A percentile compares a stretch with the other conserved stretches of the same genome.
Evolutionary conservation across 2,113 vertebrate genomes (phyloP).

Genomic region (Carassius carassius): DNA sequence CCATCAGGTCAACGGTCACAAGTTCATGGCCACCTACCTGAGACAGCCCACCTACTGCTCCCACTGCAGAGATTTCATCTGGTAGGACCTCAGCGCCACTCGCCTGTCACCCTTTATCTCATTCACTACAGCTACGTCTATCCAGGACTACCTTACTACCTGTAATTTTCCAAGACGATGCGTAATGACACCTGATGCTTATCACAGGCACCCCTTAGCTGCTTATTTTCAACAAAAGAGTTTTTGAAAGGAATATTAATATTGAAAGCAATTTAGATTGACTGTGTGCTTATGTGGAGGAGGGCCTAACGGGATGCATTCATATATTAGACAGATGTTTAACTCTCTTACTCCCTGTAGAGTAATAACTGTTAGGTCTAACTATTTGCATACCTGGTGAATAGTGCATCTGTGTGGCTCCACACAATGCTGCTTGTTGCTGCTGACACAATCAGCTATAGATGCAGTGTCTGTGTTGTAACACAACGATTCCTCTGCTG

Average conservation of each 20-base stretch:
- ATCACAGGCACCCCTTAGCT: neutral
- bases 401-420: conserved; percentile 36
- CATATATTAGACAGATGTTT: conserved; percentile 19
- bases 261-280: conserved; percentile 3
- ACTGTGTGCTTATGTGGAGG: neutral
- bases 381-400: conserved; percentile 49
- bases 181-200: neutral
- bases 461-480: neutral
- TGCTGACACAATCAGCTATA: neutral
- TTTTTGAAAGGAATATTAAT: neutral
- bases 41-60: conserved; percentile 98
- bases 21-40: conserved; percentile 99
- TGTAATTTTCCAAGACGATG: neutral
- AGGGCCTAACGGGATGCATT: conserved; percentile 1
- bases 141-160: neutral
- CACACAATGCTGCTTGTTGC: conserved; percentile 37
- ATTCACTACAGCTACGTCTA: neutral
- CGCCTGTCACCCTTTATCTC: neutral
- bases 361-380: conserved; percentile 33
- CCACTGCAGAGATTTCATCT: conserved; percentile 98
- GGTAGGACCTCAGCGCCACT: conserved; percentile 72
- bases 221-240: neutral
- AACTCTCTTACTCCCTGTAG: neutral
- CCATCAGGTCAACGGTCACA: conserved; percentile 98
- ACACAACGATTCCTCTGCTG: conserved; percentile 54